Evolutionary conservation across 53 echinoderm and acorn worm species (phyloP).

Genomic region (Paelopatides confundens): DNA sequence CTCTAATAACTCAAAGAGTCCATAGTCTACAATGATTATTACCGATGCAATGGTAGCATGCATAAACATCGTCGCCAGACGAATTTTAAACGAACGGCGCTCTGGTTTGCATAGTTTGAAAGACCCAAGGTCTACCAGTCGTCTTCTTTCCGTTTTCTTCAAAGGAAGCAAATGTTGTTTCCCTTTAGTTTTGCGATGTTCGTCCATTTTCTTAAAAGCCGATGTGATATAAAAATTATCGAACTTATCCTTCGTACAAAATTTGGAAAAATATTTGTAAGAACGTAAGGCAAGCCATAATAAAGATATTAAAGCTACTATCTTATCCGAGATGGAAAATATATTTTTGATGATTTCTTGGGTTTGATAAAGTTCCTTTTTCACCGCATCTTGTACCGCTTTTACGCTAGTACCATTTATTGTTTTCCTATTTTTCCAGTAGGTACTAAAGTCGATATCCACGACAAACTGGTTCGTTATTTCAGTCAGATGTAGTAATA

Average conservation of each 20-base stretch:
- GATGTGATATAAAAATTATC: slow-evolving; percentile 90
- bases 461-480: slow-evolving; percentile 56
- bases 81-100: slow-evolving; percentile 76
- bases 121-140: slow-evolving; percentile 77
- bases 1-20: slow-evolving; percentile 71
- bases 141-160: slow-evolving; percentile 80
- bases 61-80: slow-evolving; percentile 74
- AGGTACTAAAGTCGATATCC: slow-evolving; percentile 76
- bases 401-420: slow-evolving; percentile 69
- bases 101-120: slow-evolving; percentile 71
- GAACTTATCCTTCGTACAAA: slow-evolving; percentile 84
- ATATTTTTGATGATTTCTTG: slow-evolving; percentile 63
- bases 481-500: slow-evolving; percentile 45
- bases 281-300: slow-evolving; percentile 73
- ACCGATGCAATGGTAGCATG: slow-evolving; percentile 83
- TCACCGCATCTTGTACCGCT: slow-evolving; percentile 74
- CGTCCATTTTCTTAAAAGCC: slow-evolving; percentile 80
- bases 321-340: slow-evolving; percentile 79
- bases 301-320: slow-evolving; percentile 84
- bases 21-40: slow-evolving; percentile 81
- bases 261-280: slow-evolving; percentile 82
- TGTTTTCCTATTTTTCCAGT: slow-evolving; percentile 74
- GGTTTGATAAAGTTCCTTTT: slow-evolving; percentile 69
- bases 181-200: slow-evolving; percentile 58
- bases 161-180: slow-evolving; percentile 73